These are phyloP conservation scores for Sardina pilchardus DNA, from an alignment of 2,113 vertebrate species.

Conservation along the genomic window DNA sequence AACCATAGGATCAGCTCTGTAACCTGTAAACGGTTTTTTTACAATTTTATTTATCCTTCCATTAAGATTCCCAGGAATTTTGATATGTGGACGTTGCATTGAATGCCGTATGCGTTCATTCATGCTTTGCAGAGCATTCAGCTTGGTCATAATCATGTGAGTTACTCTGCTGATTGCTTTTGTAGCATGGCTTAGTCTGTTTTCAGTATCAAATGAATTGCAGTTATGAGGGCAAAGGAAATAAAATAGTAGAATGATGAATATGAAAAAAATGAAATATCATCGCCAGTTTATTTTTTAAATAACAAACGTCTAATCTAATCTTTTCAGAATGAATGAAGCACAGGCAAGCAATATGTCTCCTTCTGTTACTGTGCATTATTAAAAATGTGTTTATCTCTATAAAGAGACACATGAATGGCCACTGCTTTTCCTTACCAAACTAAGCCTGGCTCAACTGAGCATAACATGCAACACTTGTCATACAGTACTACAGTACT, in stretches of 20 bases:
- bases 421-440: neutral
- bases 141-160: constrained; percentile 25
- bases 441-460: neutral
- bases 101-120: neutral
- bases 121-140: constrained; percentile 8
- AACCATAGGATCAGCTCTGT: too few relatives aligned
- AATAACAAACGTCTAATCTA: neutral
- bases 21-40: constrained; percentile 32
- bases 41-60: constrained; percentile 30
- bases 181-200: neutral
- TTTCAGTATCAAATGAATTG: neutral
- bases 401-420: neutral
- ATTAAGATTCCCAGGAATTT: constrained; percentile 15
- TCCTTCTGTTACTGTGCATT: neutral
- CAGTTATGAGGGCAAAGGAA: neutral
- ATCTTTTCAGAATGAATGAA: neutral
- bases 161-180: neutral
- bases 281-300: neutral
- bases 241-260: neutral
- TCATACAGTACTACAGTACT: neutral
- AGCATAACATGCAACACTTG: neutral
- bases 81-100: constrained; percentile 4
- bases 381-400: constrained; percentile 15
- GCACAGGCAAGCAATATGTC: neutral
- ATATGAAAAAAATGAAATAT: neutral